Percentiles rank a stretch among this genome's conserved stretches.
Conservation (phyloP, 37 sponge, comb jelly and placozoan species). For the Beroe ovata region DNA sequence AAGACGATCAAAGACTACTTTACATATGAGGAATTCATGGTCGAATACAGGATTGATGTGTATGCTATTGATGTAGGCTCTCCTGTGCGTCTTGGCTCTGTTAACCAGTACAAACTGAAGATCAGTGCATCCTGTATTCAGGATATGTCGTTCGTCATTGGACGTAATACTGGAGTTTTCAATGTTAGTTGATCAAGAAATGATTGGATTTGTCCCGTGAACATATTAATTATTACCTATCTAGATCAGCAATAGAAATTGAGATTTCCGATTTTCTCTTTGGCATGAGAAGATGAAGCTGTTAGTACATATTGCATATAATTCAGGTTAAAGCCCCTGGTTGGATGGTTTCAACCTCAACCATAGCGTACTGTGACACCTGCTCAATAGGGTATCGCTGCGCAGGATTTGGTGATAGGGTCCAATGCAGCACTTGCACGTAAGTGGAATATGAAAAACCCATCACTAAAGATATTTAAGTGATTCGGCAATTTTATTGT, state of each 20-base stretch:
- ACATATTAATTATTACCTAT: background rate
- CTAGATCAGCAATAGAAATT: background rate
- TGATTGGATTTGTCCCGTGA: too few relatives aligned
- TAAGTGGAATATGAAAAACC: background rate
- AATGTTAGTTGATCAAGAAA: too few relatives aligned
- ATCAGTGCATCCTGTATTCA: conserved; percentile 58
- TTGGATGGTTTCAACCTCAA: conserved; percentile 42
- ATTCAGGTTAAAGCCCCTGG: conserved; percentile 63
- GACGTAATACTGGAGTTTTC: conserved; percentile 19
- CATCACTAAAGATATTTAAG: too few relatives aligned
- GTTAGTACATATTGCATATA: too few relatives aligned
- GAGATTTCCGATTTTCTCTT: background rate
- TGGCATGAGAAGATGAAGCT: too few relatives aligned
- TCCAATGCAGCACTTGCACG: conserved; percentile 54
- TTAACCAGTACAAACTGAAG: background rate
- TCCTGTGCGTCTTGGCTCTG: background rate
- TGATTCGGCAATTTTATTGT: too few relatives aligned
- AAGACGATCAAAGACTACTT: conserved; percentile 43
- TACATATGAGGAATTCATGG: conserved; percentile 28
- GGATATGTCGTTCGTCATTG: background rate
- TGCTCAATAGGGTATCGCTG: conserved; percentile 58
- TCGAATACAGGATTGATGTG: background rate
- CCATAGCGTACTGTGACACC: conserved; percentile 29
- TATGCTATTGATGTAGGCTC: conserved; percentile 11
- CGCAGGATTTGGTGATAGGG: background rate